Evolutionary conservation across 2,797 vertebrate species (phyloP).

Genomic region (Sphaeramia orbicularis): DNA sequence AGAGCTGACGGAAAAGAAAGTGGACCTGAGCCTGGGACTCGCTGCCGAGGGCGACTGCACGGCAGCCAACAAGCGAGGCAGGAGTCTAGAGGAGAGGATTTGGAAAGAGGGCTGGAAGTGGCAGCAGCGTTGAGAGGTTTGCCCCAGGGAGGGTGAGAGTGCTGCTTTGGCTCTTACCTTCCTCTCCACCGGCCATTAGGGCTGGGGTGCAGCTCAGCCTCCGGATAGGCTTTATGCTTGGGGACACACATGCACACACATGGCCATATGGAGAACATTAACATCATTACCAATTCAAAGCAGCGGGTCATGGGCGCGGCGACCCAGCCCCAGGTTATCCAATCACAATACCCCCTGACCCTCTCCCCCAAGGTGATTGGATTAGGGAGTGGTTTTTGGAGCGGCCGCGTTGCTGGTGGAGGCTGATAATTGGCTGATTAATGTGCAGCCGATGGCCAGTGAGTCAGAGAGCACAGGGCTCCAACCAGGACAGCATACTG

Average conservation of each 20-base stretch:
- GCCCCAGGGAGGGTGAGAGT: conserved; percentile 68
- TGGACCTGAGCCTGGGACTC: conserved; percentile 32
- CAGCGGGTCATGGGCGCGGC: conserved; percentile 65
- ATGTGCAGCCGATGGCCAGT: conserved; percentile 62
- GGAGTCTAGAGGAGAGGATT: conserved; percentile 50
- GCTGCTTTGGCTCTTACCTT: conserved; percentile 61
- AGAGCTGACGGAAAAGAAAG: conserved; percentile 35
- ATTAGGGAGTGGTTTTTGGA: conserved; percentile 65
- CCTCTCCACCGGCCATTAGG: conserved; percentile 66
- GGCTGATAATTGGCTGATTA: conserved; percentile 76
- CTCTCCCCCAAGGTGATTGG: conserved; percentile 74
- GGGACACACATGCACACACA: conserved; percentile 37
- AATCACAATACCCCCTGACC: conserved; percentile 71
- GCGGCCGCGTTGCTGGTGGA: conserved; percentile 35
- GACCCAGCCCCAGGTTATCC: conserved; percentile 78
- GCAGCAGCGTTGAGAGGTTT: conserved; percentile 37
- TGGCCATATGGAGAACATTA: conserved; percentile 81
- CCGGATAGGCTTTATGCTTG: conserved; percentile 42
- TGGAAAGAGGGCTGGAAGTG: conserved; percentile 55
- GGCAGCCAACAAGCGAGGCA: conserved; percentile 44
- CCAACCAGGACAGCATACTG: not conserved
- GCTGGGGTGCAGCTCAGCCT: conserved; percentile 47
- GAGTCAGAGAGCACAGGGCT: conserved; percentile 37
- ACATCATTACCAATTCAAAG: conserved; percentile 81
- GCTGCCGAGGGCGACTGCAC: conserved; percentile 37